These are phyloP conservation scores for Auanema freiburgensis DNA, from an alignment of 2,888 invertebrate species.

Conservation along the genomic window DNA sequence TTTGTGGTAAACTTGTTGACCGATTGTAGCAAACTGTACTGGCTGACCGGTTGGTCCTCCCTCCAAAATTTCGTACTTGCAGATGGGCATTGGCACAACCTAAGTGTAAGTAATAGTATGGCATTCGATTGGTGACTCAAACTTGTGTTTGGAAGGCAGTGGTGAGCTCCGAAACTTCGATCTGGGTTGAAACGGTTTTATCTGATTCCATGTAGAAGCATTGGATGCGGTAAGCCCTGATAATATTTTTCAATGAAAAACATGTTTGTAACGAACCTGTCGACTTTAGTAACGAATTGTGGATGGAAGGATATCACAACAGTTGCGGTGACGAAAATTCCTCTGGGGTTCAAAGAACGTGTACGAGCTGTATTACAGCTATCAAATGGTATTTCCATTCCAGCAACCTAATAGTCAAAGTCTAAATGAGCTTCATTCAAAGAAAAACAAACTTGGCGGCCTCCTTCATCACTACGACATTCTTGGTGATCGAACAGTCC, in stretches of 20 bases:
- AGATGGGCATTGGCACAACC: slow-evolving; percentile 60
- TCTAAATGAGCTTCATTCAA: too few relatives aligned
- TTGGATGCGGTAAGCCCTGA: slow-evolving; percentile 58
- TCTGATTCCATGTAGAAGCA: slow-evolving; percentile 64
- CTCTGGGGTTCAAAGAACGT: slow-evolving; percentile 63
- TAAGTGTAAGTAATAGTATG: neutral
- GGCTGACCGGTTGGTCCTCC: slow-evolving; percentile 58
- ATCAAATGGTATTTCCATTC: slow-evolving; percentile 63
- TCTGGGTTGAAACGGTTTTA: slow-evolving; percentile 55
- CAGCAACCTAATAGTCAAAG: slow-evolving; percentile 44
- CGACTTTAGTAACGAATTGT: slow-evolving; percentile 62
- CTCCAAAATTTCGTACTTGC: slow-evolving; percentile 58
- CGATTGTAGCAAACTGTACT: slow-evolving; percentile 58
- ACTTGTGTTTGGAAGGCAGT: slow-evolving; percentile 59
- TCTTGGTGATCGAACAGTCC: slow-evolving; percentile 49
- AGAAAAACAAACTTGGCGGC: slow-evolving; percentile 41
- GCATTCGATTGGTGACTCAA: too few relatives aligned
- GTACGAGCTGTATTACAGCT: slow-evolving; percentile 49
- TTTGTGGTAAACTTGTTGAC: slow-evolving; percentile 59
- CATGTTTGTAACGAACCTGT: slow-evolving; percentile 25
- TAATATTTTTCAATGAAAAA: too few relatives aligned
- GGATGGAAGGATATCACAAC: slow-evolving; percentile 65
- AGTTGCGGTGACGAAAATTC: slow-evolving; percentile 62
- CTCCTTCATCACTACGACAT: slow-evolving; percentile 42
- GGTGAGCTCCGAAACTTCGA: slow-evolving; percentile 59